These are phyloP conservation scores for Caenorhabditis panamensis DNA, from an alignment of 2,888 invertebrate genomes.

Conservation along the genomic window DNA sequence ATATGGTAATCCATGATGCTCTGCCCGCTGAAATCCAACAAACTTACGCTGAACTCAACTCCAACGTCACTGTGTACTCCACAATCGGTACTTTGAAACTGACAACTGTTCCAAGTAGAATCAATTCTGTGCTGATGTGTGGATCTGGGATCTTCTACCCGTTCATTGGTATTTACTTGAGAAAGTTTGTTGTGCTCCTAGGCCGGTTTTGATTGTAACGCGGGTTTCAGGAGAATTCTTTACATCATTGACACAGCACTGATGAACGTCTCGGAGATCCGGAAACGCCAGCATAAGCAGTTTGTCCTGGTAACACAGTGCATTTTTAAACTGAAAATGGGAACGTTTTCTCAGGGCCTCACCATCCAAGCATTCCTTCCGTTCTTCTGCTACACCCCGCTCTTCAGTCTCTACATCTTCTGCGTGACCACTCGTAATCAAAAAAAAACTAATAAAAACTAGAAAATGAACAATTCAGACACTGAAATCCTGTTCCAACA, in stretches of 20 bases:
- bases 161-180: background rate
- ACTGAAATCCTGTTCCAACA: slow-evolving; percentile 30
- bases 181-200: background rate
- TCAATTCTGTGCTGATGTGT: slow-evolving; percentile 3
- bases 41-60: background rate
- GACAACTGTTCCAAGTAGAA: background rate
- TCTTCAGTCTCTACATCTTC: slow-evolving; percentile 7
- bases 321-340: background rate
- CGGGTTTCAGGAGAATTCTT: background rate
- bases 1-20: background rate
- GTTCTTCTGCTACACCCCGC: slow-evolving; percentile 3
- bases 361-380: slow-evolving; percentile 28
- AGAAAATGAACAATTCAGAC: too few relatives aligned
- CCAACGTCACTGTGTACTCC: background rate
- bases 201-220: too few relatives aligned
- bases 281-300: background rate
- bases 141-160: slow-evolving; percentile 4
- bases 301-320: background rate
- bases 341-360: slow-evolving; percentile 7
- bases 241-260: background rate
- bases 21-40: background rate
- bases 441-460: too few relatives aligned
- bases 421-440: slow-evolving; percentile 1
- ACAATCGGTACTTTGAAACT: background rate
- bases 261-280: background rate